These are phyloP conservation scores for Helarctos malayanus DNA, from an alignment of 2,797 vertebrate genomes.

Conservation along the genomic window DNA sequence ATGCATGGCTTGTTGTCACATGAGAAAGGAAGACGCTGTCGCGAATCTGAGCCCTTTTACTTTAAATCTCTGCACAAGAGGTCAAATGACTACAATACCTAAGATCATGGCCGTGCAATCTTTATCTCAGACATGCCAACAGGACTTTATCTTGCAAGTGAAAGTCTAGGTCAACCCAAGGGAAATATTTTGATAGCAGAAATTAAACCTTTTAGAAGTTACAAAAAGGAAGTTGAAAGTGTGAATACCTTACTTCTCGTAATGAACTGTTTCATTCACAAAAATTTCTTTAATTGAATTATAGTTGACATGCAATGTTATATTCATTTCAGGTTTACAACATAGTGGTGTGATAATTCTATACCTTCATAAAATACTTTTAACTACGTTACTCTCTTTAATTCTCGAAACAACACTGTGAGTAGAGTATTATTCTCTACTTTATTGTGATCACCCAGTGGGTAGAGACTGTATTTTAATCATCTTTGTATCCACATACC, in stretches of 20 bases:
- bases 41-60: neutral
- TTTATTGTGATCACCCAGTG: neutral
- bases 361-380: neutral
- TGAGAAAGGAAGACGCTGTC: neutral
- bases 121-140: neutral
- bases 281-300: neutral
- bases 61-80: neutral
- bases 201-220: slow-evolving; percentile 35
- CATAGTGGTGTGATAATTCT: neutral
- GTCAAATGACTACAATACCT: neutral
- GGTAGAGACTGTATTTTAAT: neutral
- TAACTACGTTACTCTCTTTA: neutral
- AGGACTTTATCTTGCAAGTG: neutral
- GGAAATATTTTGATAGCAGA: neutral
- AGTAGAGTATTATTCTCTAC: neutral
- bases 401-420: neutral
- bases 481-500: neutral
- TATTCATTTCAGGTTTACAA: neutral
- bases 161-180: neutral
- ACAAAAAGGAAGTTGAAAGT: neutral
- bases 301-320: neutral
- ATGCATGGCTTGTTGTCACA: neutral
- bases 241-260: neutral
- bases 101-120: neutral
- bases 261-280: neutral